Evolutionary conservation across 1,140 invertebrate species (phyloP).

Genomic region (Leptestheria dahalacensis): DNA sequence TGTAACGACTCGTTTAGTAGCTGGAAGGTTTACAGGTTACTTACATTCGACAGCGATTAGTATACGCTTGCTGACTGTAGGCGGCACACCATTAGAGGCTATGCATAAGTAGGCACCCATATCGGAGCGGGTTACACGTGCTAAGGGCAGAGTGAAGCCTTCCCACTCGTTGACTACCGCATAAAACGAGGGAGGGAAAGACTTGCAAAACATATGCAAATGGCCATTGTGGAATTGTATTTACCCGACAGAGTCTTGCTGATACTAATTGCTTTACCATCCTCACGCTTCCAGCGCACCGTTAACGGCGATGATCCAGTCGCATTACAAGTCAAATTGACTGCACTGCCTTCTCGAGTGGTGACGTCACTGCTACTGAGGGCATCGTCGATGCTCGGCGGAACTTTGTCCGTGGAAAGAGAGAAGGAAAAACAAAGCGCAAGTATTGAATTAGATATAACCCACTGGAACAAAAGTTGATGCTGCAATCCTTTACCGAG

Average conservation of each 20-base stretch:
- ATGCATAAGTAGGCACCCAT: slow-evolving; percentile 74
- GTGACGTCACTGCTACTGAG: slow-evolving; percentile 79
- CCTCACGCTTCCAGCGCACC: slow-evolving; percentile 68
- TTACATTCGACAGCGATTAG: slow-evolving; percentile 62
- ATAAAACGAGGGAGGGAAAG: neutral
- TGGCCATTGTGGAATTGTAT: slow-evolving; percentile 15
- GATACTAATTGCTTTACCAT: slow-evolving; percentile 43
- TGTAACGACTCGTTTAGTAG: neutral
- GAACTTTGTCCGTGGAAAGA: too few species aligned
- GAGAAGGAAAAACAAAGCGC: slow-evolving; percentile 23
- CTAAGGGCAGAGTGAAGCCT: slow-evolving; percentile 66
- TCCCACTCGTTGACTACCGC: slow-evolving; percentile 44
- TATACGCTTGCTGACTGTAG: slow-evolving; percentile 59
- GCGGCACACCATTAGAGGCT: slow-evolving; percentile 63
- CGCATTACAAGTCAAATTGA: slow-evolving; percentile 70
- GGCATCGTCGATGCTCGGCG: slow-evolving; percentile 81
- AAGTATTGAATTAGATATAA: neutral
- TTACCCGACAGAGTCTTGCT: slow-evolving; percentile 63
- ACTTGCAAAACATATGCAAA: neutral
- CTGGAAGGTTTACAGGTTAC: slow-evolving; percentile 28
- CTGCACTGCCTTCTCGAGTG: slow-evolving; percentile 73
- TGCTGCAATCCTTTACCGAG: slow-evolving; percentile 1
- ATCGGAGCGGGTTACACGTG: slow-evolving; percentile 65
- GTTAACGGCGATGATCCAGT: slow-evolving; percentile 72
- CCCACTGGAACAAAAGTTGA: neutral